Percentiles rank a stretch among this genome's conserved stretches.
Evolutionary conservation across 2,113 vertebrate genomes (phyloP).

Genomic region (Gambusia affinis): DNA sequence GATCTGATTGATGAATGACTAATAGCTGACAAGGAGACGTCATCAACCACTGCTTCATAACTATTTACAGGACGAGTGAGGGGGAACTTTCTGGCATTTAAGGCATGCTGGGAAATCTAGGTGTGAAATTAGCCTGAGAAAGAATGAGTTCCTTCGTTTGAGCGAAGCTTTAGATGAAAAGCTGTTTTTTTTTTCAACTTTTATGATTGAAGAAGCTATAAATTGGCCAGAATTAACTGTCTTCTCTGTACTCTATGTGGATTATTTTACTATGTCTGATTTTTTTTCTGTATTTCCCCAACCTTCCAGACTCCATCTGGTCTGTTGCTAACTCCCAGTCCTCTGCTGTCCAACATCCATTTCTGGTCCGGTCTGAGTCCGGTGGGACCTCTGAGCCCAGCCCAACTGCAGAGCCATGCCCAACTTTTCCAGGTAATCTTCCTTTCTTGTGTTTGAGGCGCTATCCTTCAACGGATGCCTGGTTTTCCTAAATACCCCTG

Average conservation of each 20-base stretch:
- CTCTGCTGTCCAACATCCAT: constrained; percentile 93
- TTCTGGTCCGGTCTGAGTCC: constrained; percentile 98
- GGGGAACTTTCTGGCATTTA: neutral
- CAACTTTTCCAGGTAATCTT: constrained; percentile 91
- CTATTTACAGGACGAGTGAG: neutral
- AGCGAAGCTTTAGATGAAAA: neutral
- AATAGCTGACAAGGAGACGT: neutral
- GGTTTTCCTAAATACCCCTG: neutral
- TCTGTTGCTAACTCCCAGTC: constrained; percentile 92
- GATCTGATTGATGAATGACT: constrained; percentile 1
- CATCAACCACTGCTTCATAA: neutral
- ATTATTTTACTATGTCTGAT: neutral
- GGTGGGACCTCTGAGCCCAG: constrained; percentile 92
- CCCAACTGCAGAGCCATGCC: constrained; percentile 90
- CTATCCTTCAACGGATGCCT: neutral
- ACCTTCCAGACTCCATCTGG: constrained; percentile 89
- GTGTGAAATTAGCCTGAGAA: neutral
- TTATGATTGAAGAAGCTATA: neutral
- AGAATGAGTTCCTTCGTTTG: neutral
- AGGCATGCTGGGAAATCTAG: neutral
- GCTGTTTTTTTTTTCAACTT: neutral
- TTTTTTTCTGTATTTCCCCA: neutral
- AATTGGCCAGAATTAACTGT: neutral
- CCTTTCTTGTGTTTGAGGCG: neutral
- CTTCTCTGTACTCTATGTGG: neutral